Percentiles rank a stretch among this genome's conserved stretches.
Evolutionary conservation across 1,140 invertebrate genomes (phyloP).

Genomic region (Telenomus remus): DNA sequence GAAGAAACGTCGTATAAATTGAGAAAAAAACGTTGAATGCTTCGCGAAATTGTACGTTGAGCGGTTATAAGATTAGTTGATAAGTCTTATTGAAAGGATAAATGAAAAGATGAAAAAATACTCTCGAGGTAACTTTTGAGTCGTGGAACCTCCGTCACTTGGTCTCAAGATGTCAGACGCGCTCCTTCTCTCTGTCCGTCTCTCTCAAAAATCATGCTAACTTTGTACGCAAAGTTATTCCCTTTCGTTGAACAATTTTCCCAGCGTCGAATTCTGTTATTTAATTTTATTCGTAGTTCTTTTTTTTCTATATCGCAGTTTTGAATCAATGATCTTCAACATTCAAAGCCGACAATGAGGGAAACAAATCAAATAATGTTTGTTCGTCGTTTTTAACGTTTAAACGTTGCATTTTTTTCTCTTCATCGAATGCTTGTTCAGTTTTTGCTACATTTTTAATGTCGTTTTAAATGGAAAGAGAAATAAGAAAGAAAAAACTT

Average conservation of each 20-base stretch:
- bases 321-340: slow-evolving; percentile 1
- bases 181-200: slow-evolving; percentile 9
- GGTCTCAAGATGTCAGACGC: slow-evolving; percentile 23
- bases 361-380: slow-evolving; percentile 6
- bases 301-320: slow-evolving; percentile 1
- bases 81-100: slow-evolving; percentile 15
- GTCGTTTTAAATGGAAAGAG: slow-evolving; percentile 17
- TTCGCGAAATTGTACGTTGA: slow-evolving; percentile 36
- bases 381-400: slow-evolving; percentile 6
- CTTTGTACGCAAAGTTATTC: slow-evolving; percentile 39
- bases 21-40: slow-evolving; percentile 36
- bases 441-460: slow-evolving; percentile 42
- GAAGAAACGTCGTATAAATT: neutral
- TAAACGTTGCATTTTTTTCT: slow-evolving; percentile 19
- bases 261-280: slow-evolving; percentile 26
- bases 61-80: slow-evolving; percentile 37
- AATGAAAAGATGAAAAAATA: slow-evolving; percentile 15
- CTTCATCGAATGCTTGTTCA: slow-evolving; percentile 32
- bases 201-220: slow-evolving; percentile 30
- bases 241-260: slow-evolving; percentile 25
- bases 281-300: slow-evolving; percentile 41
- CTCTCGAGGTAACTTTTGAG: slow-evolving; percentile 21
- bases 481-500: slow-evolving; percentile 19
- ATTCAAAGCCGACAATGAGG: neutral
- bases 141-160: slow-evolving; percentile 16